Evolutionary conservation across 2,113 vertebrate genomes (phyloP).

Genomic region (Nymphicus hollandicus): DNA sequence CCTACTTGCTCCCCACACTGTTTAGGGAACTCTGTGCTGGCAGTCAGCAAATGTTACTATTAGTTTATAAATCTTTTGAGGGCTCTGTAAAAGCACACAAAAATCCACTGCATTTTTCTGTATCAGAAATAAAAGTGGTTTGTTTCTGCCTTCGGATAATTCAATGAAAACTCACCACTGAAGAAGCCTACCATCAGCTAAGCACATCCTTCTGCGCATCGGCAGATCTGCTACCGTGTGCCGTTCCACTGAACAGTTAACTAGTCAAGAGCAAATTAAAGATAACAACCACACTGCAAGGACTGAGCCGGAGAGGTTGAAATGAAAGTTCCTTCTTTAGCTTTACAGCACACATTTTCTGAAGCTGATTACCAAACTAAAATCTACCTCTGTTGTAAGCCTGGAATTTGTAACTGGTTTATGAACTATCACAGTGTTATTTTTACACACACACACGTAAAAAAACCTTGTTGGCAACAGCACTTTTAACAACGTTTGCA

Average conservation of each 20-base stretch:
- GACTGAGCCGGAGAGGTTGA: neutral
- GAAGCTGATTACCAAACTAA: neutral
- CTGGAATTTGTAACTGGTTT: neutral
- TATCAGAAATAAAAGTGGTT: neutral
- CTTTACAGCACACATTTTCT: neutral
- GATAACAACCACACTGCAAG: neutral
- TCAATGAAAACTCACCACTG: neutral
- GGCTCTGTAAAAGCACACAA: constrained; percentile 20
- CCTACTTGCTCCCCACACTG: constrained; percentile 62
- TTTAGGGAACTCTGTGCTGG: constrained; percentile 39
- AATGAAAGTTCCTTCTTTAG: neutral
- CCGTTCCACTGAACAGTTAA: neutral
- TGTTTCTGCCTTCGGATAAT: neutral
- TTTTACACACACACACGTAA: neutral
- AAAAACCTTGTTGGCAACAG: neutral
- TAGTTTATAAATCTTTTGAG: constrained; percentile 46
- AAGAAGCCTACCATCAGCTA: neutral
- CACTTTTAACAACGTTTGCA: neutral
- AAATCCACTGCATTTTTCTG: neutral
- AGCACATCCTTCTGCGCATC: neutral
- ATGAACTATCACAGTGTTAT: neutral
- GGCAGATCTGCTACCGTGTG: neutral
- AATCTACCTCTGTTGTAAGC: neutral
- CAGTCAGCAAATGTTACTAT: constrained; percentile 58
- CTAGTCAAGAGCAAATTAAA: neutral